Evolutionary conservation across 2,797 vertebrate species (phyloP), one percentile per base, ranked within the genome.

Genomic region (Champsocephalus esox): DNA sequence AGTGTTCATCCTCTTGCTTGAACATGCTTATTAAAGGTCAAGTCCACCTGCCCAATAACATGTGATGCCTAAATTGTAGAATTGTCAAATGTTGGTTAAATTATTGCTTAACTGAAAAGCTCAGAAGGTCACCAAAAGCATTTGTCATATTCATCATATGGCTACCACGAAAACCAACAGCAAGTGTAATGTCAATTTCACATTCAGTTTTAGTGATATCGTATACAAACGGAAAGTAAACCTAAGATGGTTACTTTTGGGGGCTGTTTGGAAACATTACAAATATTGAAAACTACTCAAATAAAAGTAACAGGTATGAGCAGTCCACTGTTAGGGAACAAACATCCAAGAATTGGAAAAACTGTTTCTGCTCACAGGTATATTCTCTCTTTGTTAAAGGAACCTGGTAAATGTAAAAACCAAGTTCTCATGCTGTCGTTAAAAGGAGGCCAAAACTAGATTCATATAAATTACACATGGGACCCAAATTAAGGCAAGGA

Each of bases 401-500:
- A 13, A 44, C 45, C 21, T 34, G 9, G 5, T 12, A 7, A 7
- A 11, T 28, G 21, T 19, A 49, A 56, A 69, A 66, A 67, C 21
- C 58, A 24, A 44, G 1, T 14, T 48, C 13, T 50, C 49, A 21
- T 8, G 6, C 59, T 64, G 56, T 48, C 41, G 54, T 45, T 71
- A 43, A 41, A 41, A 59, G 12, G 34, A 44, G 14, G 38, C 51
- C 43, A 81, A 28, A 84, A 68, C 49, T 66, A 63, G 66, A 44
- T 70, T 70, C 46, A 84, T 17, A 11, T 34, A 38, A 6, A 38
- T 38, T 43, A 69, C 5, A 64, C 83, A 85, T 56, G 46, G 66
- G 52, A 13, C 66, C 51, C 41, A 68, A 67, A 77, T 7, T 49
- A 44, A 73, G 67, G 58, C 56, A 52, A 68, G 1, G 50, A 13